These are phyloP conservation scores for Drosophila sordidapex DNA, from an alignment of 2,888 invertebrate genomes.

Conservation along the genomic window DNA sequence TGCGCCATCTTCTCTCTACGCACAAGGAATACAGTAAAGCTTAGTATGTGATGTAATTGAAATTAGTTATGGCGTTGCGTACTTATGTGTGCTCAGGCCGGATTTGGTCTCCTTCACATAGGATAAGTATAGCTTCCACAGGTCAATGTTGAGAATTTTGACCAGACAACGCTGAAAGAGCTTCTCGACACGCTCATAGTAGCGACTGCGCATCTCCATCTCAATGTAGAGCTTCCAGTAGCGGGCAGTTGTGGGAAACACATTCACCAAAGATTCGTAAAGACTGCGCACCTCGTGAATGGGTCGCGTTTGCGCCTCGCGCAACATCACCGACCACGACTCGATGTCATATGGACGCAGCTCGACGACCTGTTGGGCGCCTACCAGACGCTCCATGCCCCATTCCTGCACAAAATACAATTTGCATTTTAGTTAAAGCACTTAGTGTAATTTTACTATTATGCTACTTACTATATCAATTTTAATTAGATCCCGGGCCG, in stretches of 20 bases:
- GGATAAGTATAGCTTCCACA: conserved; percentile 98
- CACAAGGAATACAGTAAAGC: not conserved
- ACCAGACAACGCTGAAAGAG: conserved; percentile 99
- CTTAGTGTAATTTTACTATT: not conserved
- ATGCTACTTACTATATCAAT: conserved; percentile 84
- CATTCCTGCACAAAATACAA: conserved; percentile 88
- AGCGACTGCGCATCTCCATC: conserved; percentile 98
- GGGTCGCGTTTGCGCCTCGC: conserved; percentile 95
- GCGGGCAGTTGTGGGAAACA: conserved; percentile 98
- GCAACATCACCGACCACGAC: conserved; percentile 97
- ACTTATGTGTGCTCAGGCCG: conserved; percentile 96
- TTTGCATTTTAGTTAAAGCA: not conserved
- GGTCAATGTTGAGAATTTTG: conserved; percentile 99
- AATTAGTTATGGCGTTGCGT: conserved; percentile 84
- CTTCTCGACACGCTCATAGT: conserved; percentile 99
- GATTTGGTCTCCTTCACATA: conserved; percentile 99
- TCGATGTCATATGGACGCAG: conserved; percentile 97
- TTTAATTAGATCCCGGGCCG: conserved; percentile 84
- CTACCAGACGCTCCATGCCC: conserved; percentile 93
- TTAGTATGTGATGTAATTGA: not conserved
- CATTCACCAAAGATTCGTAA: conserved; percentile 96
- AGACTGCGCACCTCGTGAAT: conserved; percentile 95
- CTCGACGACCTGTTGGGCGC: conserved; percentile 94
- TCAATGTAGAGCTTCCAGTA: conserved; percentile 99
- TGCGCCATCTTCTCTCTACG: conserved; percentile 99